Base-by-base conservation (phyloP, 2,797 vertebrate species). In the Bucorvus abyssinicus region DNA sequence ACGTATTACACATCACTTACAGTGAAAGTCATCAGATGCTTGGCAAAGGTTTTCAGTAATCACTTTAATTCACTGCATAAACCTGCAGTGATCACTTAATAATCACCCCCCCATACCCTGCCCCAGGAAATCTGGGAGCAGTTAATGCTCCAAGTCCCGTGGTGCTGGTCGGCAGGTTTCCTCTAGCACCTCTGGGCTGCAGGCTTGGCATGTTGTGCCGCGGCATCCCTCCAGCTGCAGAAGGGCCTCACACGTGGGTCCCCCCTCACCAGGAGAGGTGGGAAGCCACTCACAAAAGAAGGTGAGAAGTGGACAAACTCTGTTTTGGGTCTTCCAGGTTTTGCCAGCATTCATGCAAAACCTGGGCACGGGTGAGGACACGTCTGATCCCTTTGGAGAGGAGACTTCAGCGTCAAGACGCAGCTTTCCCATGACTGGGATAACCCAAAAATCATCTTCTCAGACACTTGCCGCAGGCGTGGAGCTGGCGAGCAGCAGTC, bases 321-420 rank as follows among this genome's bases (percentile, higher is more conserved):
- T 12, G 47, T 0, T 32, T 11, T 47, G 34, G 14, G 22, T 40
- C 22, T 64, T 16, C 50, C 52, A 65, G 71, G 18, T 10, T 79
- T 53, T 64, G 47, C 65, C 57, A 15, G 45, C 0, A 0, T 2
- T 44, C 67, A 27, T 12, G 68, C 36, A 87, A 68, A 92, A 64
- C 14, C 15, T 3, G 1, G 59, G 53, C 32, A 44, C 0, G 0
- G 71, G 89, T 0, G 0, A 84, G 50, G n/a, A 50, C 0, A 1
- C 2, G 6, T 60, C 79, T 64, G 42, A 80, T 70, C n/a, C 32
- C 59, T 70, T 52, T 63, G 59, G 45, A 76, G 44, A 40, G 0
- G 2, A 87, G 63, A 75, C 42, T 29, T 89, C 10, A 20, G 36
- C 9, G 3, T 55, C 7, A 0, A 78, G 47, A 84, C 2, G 3